Conservation (phyloP, 2,888 invertebrate species). For the Andricus quercusramuli region DNA sequence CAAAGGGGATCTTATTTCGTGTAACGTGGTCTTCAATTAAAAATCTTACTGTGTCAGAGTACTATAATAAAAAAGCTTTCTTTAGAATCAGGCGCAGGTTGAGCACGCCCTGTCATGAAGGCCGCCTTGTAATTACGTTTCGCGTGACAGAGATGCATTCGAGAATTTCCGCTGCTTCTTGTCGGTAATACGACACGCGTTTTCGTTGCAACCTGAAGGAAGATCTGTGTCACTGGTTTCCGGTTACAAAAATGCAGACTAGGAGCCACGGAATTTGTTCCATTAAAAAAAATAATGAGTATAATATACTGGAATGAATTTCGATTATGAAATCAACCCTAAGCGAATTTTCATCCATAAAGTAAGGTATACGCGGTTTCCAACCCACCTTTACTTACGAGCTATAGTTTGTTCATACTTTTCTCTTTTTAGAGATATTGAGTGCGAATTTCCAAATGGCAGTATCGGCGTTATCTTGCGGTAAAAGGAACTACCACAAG, state of each 20-base stretch:
- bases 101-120: slow-evolving; percentile 27
- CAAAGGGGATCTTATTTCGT: slow-evolving; percentile 4
- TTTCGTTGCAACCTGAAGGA: slow-evolving; percentile 48
- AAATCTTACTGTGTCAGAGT: slow-evolving; percentile 41
- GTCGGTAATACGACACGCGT: slow-evolving; percentile 58
- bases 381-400: not conserved
- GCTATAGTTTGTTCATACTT: not conserved
- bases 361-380: not conserved
- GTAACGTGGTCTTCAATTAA: slow-evolving; percentile 41
- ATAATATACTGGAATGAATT: not conserved
- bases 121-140: slow-evolving; percentile 48
- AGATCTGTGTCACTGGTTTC: slow-evolving; percentile 38
- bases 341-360: not conserved
- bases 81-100: slow-evolving; percentile 19
- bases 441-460: slow-evolving; percentile 31
- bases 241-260: slow-evolving; percentile 21
- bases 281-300: not conserved
- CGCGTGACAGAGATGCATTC: slow-evolving; percentile 54
- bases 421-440: not conserved
- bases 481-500: slow-evolving; percentile 35
- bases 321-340: not conserved
- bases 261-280: slow-evolving; percentile 7
- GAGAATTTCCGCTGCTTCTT: slow-evolving; percentile 54
- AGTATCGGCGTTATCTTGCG: slow-evolving; percentile 29
- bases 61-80: slow-evolving; percentile 17